These are phyloP conservation scores for Malthinus seriepunctatus DNA, from an alignment of 2,888 invertebrate species.

Conservation along the genomic window DNA sequence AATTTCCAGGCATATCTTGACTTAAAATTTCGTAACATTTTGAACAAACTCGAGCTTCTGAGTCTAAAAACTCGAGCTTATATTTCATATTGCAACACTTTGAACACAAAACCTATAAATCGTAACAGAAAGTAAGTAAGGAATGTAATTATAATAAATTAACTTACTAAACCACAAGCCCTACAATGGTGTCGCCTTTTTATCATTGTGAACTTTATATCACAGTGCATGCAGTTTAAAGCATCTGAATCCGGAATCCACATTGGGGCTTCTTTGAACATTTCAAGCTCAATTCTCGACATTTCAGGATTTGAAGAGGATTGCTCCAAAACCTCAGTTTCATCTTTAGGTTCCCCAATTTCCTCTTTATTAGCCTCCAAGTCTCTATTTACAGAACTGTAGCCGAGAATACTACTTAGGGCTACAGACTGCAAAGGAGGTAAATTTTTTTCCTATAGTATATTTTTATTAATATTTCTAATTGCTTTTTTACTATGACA, in stretches of 20 bases:
- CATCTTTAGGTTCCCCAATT: not conserved
- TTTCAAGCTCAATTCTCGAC: not conserved
- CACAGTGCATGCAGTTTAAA: conserved; percentile 81
- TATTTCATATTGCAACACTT: conserved; percentile 76
- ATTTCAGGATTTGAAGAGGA: not conserved
- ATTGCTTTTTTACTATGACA: no score
- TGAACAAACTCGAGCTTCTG: conserved; percentile 79
- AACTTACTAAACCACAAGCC: conserved; percentile 76
- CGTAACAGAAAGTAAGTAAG: not conserved
- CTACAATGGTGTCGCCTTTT: conserved; percentile 86
- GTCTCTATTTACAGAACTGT: not conserved
- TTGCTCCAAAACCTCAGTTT: not conserved
- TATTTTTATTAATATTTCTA: no score
- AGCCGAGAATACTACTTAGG: no score
- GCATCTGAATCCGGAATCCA: conserved; percentile 89
- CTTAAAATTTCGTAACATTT: conserved; percentile 66
- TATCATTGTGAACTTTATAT: conserved; percentile 77
- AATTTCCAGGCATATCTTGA: conserved; percentile 35
- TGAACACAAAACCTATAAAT: conserved; percentile 72
- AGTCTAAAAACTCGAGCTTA: conserved; percentile 71
- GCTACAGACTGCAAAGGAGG: no score
- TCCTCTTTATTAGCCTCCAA: not conserved
- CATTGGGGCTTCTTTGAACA: conserved; percentile 67
- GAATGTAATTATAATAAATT: not conserved
- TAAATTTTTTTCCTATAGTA: no score